Conservation (phyloP, 2,113 vertebrate species). For the Solenodon paradoxus region DNA sequence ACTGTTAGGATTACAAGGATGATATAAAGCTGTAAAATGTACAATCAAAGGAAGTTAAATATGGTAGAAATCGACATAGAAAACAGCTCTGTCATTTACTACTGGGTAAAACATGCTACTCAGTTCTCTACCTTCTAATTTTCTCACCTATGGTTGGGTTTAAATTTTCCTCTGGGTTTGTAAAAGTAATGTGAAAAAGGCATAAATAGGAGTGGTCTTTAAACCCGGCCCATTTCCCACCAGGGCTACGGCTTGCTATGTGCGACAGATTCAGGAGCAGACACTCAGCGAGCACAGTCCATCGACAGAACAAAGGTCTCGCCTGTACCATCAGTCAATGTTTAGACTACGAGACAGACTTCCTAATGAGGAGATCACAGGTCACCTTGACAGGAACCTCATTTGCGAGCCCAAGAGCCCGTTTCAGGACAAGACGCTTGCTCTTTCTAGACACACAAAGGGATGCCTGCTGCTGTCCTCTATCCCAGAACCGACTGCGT, state of each 20-base stretch:
- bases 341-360: neutral
- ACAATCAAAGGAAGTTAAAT: neutral
- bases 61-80: neutral
- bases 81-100: neutral
- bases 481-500: neutral
- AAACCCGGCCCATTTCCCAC: neutral
- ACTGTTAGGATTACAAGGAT: neutral
- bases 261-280: neutral
- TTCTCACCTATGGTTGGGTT: neutral
- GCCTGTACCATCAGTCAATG: neutral
- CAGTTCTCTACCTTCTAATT: neutral
- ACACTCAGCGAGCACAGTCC: neutral
- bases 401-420: neutral
- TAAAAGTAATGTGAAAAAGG: neutral
- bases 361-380: neutral
- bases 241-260: neutral
- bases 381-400: neutral
- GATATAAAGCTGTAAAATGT: neutral
- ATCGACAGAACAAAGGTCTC: neutral
- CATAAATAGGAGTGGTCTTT: constrained; percentile 6
- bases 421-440: neutral
- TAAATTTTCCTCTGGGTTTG: neutral
- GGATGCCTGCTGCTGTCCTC: neutral
- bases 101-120: neutral
- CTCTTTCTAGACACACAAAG: neutral